phyloP scores from a whole-genome alignment of 1,140 invertebrate species.

The Planococcus citri region DNA sequence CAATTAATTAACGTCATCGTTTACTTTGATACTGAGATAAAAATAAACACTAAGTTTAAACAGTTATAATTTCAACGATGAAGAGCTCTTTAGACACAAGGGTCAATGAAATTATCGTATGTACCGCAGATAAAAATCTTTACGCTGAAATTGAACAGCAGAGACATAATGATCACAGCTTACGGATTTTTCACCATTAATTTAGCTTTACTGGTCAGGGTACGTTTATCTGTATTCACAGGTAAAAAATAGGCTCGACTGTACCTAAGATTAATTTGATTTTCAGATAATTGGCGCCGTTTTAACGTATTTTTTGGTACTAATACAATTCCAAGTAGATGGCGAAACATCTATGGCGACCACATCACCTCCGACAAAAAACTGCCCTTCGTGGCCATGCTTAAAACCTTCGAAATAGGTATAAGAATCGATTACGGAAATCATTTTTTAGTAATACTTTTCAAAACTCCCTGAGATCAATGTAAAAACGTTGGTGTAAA shows the following conservation, averaged over 20 bases:
- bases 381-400: background rate
- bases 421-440: background rate
- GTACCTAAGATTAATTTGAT: no score
- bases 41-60: no score
- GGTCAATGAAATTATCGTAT: background rate
- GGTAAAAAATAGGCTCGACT: background rate
- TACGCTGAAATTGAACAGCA: constrained; percentile 13
- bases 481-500: background rate
- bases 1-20: background rate
- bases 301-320: constrained; percentile 20
- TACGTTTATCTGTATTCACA: background rate
- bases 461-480: background rate
- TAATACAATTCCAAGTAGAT: constrained; percentile 20
- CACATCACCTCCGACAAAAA: background rate
- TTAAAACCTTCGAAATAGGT: background rate
- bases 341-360: background rate
- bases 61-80: no score
- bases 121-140: constrained; percentile 14
- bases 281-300: constrained; percentile 20
- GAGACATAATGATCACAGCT: background rate
- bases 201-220: constrained; percentile 14
- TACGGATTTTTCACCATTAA: constrained; percentile 21
- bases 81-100: no score
- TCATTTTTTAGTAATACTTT: no score
- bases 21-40: no score